These are phyloP conservation scores for Pachypanchax playfairii DNA, from an alignment of 2,113 vertebrate genomes.

Conservation along the genomic window DNA sequence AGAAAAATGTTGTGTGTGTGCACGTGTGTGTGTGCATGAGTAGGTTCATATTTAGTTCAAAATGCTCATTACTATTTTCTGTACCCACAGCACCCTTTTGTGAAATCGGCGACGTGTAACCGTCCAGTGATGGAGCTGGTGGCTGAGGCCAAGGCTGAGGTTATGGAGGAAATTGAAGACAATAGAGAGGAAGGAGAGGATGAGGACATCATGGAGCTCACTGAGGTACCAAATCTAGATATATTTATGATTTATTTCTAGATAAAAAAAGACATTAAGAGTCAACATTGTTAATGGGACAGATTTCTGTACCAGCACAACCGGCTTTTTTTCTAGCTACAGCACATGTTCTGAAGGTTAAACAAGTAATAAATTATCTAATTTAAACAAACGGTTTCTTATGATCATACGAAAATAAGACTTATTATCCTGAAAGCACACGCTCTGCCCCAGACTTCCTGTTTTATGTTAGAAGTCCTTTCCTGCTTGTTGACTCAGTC, in stretches of 20 bases:
- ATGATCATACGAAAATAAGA: too few species aligned
- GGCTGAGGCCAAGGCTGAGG: conserved; percentile 96
- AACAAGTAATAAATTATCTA: too few species aligned
- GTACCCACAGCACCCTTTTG: conserved; percentile 86
- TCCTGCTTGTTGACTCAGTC: conserved; percentile 17
- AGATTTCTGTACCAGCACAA: neutral
- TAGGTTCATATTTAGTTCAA: neutral
- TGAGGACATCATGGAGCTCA: conserved; percentile 70
- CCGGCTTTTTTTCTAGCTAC: too few species aligned
- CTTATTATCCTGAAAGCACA: too few species aligned
- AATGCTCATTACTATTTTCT: neutral
- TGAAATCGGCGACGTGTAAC: conserved; percentile 84
- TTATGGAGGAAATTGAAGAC: conserved; percentile 85
- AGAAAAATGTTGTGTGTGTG: neutral
- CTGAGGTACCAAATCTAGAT: conserved; percentile 51
- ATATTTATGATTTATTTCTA: neutral
- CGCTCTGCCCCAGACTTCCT: too few species aligned
- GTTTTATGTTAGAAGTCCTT: too few species aligned
- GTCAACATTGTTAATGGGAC: too few species aligned
- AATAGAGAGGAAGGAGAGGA: conserved; percentile 79
- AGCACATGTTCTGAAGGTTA: too few species aligned
- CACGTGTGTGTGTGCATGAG: neutral
- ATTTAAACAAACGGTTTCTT: too few species aligned
- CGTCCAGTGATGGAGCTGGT: conserved; percentile 91
- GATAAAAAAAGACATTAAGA: neutral